Percentiles rank a stretch among this genome's conserved stretches.
Evolutionary conservation across 2,888 invertebrate genomes (phyloP).

Genomic region (Aradus depressus): DNA sequence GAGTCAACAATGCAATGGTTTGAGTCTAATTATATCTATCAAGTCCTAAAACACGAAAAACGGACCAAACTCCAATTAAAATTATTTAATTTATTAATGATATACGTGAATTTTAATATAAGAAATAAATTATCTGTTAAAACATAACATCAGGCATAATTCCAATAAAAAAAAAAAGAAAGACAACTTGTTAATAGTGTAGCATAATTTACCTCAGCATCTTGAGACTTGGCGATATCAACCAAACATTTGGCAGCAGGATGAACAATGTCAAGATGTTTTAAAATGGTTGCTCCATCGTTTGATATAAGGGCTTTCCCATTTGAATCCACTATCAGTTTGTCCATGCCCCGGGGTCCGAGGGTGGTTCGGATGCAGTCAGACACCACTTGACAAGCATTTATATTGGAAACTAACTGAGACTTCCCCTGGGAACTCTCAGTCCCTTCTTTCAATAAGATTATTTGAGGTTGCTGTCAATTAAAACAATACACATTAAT

Average conservation of each 20-base stretch:
- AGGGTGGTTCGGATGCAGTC: constrained; percentile 96
- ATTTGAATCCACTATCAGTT: constrained; percentile 80
- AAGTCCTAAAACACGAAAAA: background rate
- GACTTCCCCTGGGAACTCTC: constrained; percentile 92
- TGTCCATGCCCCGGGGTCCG: constrained; percentile 98
- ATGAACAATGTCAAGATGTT: constrained; percentile 93
- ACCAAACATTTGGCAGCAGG: constrained; percentile 96
- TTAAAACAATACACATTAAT: constrained; percentile 22
- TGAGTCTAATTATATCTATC: background rate
- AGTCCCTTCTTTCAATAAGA: constrained; percentile 94
- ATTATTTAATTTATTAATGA: background rate
- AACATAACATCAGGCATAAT: too few relatives aligned
- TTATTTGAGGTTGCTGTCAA: constrained; percentile 89
- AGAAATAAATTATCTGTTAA: background rate
- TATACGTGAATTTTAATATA: background rate
- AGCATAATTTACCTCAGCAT: constrained; percentile 68
- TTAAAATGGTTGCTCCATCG: constrained; percentile 98
- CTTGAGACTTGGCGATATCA: constrained; percentile 98
- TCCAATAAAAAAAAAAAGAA: too few relatives aligned
- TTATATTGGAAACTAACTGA: constrained; percentile 93
- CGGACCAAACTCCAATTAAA: background rate
- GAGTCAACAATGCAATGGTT: too few relatives aligned
- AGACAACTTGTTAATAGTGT: background rate
- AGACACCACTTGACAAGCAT: constrained; percentile 88
- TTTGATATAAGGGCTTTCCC: constrained; percentile 96